Conservation (phyloP, 2,888 invertebrate genomes). For the Desoria tigrina region DNA sequence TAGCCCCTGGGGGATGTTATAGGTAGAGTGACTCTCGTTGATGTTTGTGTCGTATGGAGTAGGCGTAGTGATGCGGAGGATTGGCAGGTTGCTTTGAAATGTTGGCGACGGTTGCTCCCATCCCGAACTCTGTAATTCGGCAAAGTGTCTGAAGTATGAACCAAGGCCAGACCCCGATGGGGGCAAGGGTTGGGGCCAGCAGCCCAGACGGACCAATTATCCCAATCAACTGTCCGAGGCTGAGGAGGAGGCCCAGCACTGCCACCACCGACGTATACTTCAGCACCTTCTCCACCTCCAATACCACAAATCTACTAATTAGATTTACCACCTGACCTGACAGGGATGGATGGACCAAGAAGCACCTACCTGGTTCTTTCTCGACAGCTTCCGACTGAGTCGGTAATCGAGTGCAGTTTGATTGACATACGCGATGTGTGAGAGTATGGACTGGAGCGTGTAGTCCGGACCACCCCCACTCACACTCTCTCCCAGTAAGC, state of each 20-base stretch:
- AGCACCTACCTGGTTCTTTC: slow-evolving; percentile 55
- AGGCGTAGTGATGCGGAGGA: slow-evolving; percentile 55
- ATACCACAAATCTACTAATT: neutral
- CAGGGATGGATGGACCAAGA: no score
- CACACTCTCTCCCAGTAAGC: neutral
- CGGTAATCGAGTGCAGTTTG: slow-evolving; percentile 56
- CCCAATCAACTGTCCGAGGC: slow-evolving; percentile 60
- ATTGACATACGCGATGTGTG: slow-evolving; percentile 63
- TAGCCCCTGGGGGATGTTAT: no score
- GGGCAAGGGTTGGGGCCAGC: slow-evolving; percentile 51
- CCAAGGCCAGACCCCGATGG: slow-evolving; percentile 62
- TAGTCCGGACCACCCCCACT: slow-evolving; percentile 54
- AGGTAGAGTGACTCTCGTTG: slow-evolving; percentile 57
- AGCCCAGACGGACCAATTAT: slow-evolving; percentile 62
- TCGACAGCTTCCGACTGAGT: slow-evolving; percentile 52
- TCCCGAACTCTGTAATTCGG: slow-evolving; percentile 59
- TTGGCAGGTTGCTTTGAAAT: slow-evolving; percentile 62
- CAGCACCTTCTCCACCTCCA: slow-evolving; percentile 61
- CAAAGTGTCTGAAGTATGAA: slow-evolving; percentile 62
- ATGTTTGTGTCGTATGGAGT: slow-evolving; percentile 57
- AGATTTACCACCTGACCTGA: neutral
- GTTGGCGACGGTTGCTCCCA: slow-evolving; percentile 62
- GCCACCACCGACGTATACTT: slow-evolving; percentile 62
- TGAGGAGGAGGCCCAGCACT: slow-evolving; percentile 61
- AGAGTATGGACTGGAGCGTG: slow-evolving; percentile 61